Evolutionary conservation across 2,113 vertebrate species (phyloP), one percentile per base, ranked within the genome.

Genomic region (Hydrochoerus hydrochaeris): DNA sequence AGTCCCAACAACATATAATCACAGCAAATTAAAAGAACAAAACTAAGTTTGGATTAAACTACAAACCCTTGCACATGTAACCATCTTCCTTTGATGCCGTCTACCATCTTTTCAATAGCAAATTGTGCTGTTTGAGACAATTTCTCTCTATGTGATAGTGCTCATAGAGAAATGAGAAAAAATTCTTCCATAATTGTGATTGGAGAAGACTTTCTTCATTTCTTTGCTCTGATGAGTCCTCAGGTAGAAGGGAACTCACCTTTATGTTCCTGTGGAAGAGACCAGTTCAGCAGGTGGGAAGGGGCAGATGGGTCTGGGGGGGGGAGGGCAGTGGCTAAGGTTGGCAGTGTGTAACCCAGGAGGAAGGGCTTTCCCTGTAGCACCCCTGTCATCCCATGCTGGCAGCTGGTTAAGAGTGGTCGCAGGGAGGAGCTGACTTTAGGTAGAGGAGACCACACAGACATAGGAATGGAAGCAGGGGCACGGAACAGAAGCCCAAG

Each of bases 21-120:
- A 85, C 32, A 81, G 69, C 88, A 88, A 94, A 75, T 49, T 26
- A 78, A 57, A 86, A 82, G n/a, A 88, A 69, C 63, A 88, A 88
- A 81, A 75, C 26, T 88, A 49, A 52, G 49, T 52, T 52, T 52
- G 35, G 78, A 78, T 81, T 82, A 88, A 94, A 28, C 63, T 81
- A 54, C 7, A 60, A 75, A 58, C n/a, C 22, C 35, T 73, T 85
- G 63, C 73, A 41, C 30, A 63, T 19, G 63, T 92, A 77, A 38
- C 54, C 58, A 24, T 26, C 41, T 62, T 78, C 87, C 71, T 82
- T 14, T 80, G 41, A 89, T 58, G 63, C 5, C 9, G 58, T 91
- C 46, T 57, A 44, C 6, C 77, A 20, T 35, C 11, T 41, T 91
- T 63, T 60, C 93, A 88, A 78, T 77, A 88, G 38, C 22, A 85